Evolutionary conservation across 2,888 invertebrate species (phyloP), one percentile per base, ranked within the genome.

Genomic region (Bhutanitis thaidina): DNA sequence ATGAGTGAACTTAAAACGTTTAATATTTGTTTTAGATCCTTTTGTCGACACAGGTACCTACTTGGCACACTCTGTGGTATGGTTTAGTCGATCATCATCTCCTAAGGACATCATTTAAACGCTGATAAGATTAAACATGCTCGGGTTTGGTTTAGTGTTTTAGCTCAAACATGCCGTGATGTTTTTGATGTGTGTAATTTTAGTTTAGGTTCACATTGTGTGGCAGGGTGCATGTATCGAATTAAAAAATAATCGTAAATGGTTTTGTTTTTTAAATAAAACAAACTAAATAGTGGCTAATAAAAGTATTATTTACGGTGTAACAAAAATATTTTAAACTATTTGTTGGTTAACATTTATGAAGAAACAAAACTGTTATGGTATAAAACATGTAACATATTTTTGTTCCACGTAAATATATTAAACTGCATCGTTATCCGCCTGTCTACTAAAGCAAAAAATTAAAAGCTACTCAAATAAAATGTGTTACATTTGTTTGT

Each of bases 161-260:
- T 57, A 59, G 60, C 54, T 52, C 55, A 58, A 55, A 27, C 27
- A 34, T 34, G 10, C 7, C 7, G 55, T 61, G 43, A 52, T 49
- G 47, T 53, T 51, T 53, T 49, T 50, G 50, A 64, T 63, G 58
- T 64, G 61, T 60, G 56, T 50, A 52, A 49, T 60, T 53, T 59
- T 64, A 61, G 61, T 58, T 64, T 70, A 77, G 64, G 67, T 62
- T 66, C 85, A 87, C 86, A 88, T 79, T 77, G 88, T 88, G 88
- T 88, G 88, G 83, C 88, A 84, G 85, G 84, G 79, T 83, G 86
- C 87, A 87, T 88, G 88, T 87, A 87, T 87, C 84, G 60, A 69
- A 64, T 69, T 65, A 67, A 69, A 64, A 67, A 69, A 62, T 63
- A 46, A 64, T 64, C 38, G 52, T 57, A 57, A 54, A 54, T 46